Evolutionary conservation across 2,797 vertebrate genomes (phyloP).

Genomic region (Vultur gryphus): DNA sequence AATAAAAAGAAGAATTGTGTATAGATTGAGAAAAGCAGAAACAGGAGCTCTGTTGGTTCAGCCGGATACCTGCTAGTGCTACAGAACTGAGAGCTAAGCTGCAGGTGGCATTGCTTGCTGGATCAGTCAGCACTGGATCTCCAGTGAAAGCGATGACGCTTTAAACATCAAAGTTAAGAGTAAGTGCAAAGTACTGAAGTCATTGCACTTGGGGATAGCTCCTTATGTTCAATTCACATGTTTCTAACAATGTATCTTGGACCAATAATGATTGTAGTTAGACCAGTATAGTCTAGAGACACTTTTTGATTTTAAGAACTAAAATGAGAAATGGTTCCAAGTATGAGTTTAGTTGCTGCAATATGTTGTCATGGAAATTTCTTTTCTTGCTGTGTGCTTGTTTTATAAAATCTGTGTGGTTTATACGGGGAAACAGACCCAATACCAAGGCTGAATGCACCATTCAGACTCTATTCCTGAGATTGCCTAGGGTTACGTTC

Average conservation of each 20-base stretch:
- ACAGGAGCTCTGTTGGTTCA: background rate
- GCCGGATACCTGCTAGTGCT: background rate
- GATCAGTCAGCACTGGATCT: background rate
- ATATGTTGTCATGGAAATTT: conserved; percentile 28
- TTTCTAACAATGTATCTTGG: background rate
- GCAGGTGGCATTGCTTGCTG: background rate
- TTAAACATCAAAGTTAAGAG: background rate
- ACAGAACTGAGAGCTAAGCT: background rate
- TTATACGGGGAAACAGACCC: background rate
- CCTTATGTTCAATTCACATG: fast-evolving
- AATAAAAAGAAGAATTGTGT: background rate
- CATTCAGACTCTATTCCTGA: fast-evolving
- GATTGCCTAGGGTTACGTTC: too few relatives aligned
- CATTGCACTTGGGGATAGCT: background rate
- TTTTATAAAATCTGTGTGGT: background rate
- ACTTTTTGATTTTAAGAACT: background rate
- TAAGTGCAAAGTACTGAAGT: background rate
- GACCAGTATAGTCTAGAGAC: background rate
- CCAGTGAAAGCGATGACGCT: background rate
- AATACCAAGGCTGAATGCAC: background rate
- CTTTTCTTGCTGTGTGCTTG: background rate
- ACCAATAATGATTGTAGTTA: background rate
- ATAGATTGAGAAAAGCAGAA: background rate
- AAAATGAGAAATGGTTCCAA: background rate
- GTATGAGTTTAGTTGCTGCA: background rate